Base-by-base conservation (phyloP, 2,888 invertebrate genomes). In the Lithophane ornitopus region DNA sequence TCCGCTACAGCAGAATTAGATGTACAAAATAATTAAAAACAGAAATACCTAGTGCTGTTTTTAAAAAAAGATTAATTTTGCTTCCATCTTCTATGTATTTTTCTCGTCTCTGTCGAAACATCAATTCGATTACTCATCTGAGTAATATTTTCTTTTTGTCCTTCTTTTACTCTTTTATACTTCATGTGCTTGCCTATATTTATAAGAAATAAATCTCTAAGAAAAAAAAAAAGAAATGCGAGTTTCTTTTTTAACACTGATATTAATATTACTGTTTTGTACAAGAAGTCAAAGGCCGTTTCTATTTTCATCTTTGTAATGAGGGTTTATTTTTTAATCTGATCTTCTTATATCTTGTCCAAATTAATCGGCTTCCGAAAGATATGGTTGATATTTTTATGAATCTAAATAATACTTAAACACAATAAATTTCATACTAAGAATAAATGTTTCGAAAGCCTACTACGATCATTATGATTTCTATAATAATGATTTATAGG, bases 21-120 rank as follows among this genome's bases (percentile, higher is more conserved):
- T 77, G 81, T 80, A 79, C 75, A 81, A 78, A 74, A 81, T 88
- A 85, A 88, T 88, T 86, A 86, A 86, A 88, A 86, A 75, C 71
- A 54, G 70, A 73, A 84, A 77, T 70, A 70, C n/a, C 54, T 34
- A 39, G 58, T 11, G 63, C 26, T 65, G 68, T 71, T 56, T 71
- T 56, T 65, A 28, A 61, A n/a, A 56, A 80, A 52, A 63, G 4
- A 74, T 79, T 73, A 76, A 66, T 80, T 65, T 72, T 68, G 59
- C 46, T 80, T 81, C 61, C 46, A 46, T 70, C 12, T 81, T 41
- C 41, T 49, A 39, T 66, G 16, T 56, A 62, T 71, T 78, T 78
- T 69, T 74, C 12, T 62, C 16, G 26, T 67, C 44, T 59, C 11
- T 11, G 44, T 44, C 19, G 41, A 54, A 74, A 66, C 28, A 59